Evolutionary conservation across 2,113 vertebrate species (phyloP).

Genomic region (Pao palembangensis): DNA sequence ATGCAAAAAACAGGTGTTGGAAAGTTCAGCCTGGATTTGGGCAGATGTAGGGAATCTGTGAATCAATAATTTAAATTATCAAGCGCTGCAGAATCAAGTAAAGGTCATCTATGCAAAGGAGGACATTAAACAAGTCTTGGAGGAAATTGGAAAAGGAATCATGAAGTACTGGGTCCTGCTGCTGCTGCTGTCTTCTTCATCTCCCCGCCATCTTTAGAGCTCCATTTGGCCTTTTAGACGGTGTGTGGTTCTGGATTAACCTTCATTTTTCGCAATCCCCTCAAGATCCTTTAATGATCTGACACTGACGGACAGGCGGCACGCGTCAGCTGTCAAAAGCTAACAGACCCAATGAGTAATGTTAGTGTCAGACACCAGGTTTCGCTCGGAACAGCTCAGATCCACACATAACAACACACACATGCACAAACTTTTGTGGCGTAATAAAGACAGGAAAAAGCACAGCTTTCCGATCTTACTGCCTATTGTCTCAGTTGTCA

Average conservation of each 20-base stretch:
- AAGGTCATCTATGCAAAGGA: too few relatives aligned
- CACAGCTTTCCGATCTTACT: background rate
- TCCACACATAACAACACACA: background rate
- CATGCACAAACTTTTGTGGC: background rate
- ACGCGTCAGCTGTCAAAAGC: background rate
- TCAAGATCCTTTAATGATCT: background rate
- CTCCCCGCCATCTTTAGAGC: background rate
- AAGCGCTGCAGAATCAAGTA: too few relatives aligned
- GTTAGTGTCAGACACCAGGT: background rate
- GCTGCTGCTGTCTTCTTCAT: background rate
- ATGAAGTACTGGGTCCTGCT: background rate
- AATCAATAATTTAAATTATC: too few relatives aligned
- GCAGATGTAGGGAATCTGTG: too few relatives aligned
- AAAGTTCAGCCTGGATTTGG: too few relatives aligned
- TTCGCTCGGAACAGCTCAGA: background rate
- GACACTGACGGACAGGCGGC: background rate
- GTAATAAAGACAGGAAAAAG: background rate
- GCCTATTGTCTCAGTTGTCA: background rate
- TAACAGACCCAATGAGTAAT: background rate
- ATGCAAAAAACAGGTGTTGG: too few relatives aligned
- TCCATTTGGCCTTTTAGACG: background rate
- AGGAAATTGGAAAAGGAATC: background rate
- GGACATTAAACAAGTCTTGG: background rate
- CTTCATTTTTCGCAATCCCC: background rate
- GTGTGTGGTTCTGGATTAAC: background rate